Evolutionary conservation across 1,140 invertebrate genomes (phyloP).

Genomic region (Sipha flava): DNA sequence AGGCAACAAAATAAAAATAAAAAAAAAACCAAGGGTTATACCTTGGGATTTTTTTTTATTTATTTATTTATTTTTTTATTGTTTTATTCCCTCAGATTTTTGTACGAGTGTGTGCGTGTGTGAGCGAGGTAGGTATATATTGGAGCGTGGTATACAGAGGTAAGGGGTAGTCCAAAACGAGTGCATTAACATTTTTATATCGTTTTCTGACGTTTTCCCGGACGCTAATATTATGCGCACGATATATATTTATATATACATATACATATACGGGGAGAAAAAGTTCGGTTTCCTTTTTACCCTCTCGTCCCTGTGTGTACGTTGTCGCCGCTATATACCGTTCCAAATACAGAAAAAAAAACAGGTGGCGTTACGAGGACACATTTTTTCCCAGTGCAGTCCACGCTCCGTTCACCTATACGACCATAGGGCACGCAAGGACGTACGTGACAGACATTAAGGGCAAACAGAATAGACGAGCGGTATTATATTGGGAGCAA

Average conservation of each 20-base stretch:
- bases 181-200: conserved; percentile 33
- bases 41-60: conserved; percentile 14
- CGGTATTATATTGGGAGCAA: neutral
- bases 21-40: neutral
- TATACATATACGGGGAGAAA: neutral
- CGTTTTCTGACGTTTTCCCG: conserved; percentile 31
- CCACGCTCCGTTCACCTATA: neutral
- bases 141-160: neutral
- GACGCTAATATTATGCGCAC: conserved; percentile 9
- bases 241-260: neutral
- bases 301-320: neutral
- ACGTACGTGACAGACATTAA: conserved; percentile 29
- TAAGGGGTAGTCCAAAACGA: neutral
- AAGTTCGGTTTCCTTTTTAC: conserved; percentile 25
- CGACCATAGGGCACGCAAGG: neutral
- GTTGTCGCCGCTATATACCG: neutral
- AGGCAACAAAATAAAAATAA: neutral
- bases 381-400: neutral
- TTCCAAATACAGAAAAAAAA: neutral
- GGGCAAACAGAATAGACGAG: neutral
- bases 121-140: neutral
- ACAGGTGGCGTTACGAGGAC: conserved; percentile 20
- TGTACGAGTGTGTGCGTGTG: neutral
- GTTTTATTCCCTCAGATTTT: conserved; percentile 25
- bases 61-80: neutral